Evolutionary conservation across 2,888 invertebrate species (phyloP).

Genomic region (Eustalomyia histrio): DNA sequence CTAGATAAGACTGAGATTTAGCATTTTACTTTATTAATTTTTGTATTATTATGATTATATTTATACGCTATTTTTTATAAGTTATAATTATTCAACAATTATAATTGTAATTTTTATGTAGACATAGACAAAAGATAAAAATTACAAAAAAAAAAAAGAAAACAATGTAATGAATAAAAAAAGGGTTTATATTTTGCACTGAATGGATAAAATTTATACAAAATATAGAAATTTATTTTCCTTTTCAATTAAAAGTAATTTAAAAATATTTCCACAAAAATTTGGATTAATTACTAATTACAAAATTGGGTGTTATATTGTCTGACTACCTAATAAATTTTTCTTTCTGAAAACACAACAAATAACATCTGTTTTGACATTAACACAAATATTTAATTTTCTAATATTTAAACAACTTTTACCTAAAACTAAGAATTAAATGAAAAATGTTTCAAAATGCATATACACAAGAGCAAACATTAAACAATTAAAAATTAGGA

Average conservation of each 20-base stretch:
- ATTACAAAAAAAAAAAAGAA: background rate
- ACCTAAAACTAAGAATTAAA: background rate
- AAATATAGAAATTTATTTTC: no score
- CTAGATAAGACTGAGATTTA: background rate
- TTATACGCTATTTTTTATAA: background rate
- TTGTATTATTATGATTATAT: background rate
- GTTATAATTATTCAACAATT: background rate
- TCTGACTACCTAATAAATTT: no score
- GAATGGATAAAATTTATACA: no score
- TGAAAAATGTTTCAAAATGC: background rate
- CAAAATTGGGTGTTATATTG: no score
- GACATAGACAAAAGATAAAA: background rate
- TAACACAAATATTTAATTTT: background rate
- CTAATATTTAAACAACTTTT: background rate
- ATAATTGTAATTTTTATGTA: background rate
- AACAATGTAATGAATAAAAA: background rate
- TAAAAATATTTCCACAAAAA: no score
- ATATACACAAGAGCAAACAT: background rate
- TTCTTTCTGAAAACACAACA: no score
- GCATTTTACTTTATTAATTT: background rate
- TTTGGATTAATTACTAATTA: no score
- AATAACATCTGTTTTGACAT: no score
- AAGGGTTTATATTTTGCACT: no score
- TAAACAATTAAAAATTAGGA: slow-evolving; percentile 2
- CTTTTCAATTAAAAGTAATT: no score